phyloP scores from a whole-genome alignment of 92 coral and sea anemone genomes.

The Pocillopora grandis region DNA sequence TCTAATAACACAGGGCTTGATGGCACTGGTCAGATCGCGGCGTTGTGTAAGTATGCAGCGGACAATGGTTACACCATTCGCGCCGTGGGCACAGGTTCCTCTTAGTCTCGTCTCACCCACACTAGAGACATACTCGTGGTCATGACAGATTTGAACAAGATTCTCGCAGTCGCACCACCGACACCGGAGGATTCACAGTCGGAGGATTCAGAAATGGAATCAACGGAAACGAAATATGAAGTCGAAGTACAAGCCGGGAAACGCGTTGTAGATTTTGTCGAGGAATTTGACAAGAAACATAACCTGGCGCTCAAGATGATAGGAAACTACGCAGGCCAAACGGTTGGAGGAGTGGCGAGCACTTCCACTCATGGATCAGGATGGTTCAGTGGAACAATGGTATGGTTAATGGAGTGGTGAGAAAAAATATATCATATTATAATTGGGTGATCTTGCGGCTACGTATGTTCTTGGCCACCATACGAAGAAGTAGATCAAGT shows the following conservation, averaged over 20 bases:
- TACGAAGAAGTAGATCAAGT: too few relatives aligned
- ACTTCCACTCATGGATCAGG: slow-evolving; percentile 59
- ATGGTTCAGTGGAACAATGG: slow-evolving; percentile 50
- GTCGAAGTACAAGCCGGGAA: slow-evolving; percentile 58
- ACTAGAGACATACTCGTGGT: slow-evolving; percentile 22
- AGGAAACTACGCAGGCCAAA: slow-evolving; percentile 63
- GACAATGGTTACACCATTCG: slow-evolving; percentile 22
- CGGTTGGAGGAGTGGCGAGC: slow-evolving; percentile 51
- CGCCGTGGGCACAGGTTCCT: slow-evolving; percentile 39
- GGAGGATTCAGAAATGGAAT: too few relatives aligned
- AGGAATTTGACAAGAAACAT: slow-evolving; percentile 37
- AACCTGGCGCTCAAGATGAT: slow-evolving; percentile 53
- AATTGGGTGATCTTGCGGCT: not conserved
- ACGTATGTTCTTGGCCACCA: too few relatives aligned
- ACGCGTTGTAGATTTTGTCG: slow-evolving; percentile 44
- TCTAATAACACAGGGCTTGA: slow-evolving; percentile 22
- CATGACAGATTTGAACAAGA: slow-evolving; percentile 13
- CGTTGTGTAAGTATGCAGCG: slow-evolving; percentile 37
- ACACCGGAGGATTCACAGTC: not conserved
- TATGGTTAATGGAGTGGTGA: not conserved
- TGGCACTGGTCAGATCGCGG: slow-evolving; percentile 21
- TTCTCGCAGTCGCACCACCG: not conserved
- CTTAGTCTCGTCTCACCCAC: slow-evolving; percentile 41
- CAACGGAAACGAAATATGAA: not conserved
- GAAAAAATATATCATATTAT: not conserved